Evolutionary conservation across 2,888 invertebrate species (phyloP).

Genomic region (Antitype chi): DNA sequence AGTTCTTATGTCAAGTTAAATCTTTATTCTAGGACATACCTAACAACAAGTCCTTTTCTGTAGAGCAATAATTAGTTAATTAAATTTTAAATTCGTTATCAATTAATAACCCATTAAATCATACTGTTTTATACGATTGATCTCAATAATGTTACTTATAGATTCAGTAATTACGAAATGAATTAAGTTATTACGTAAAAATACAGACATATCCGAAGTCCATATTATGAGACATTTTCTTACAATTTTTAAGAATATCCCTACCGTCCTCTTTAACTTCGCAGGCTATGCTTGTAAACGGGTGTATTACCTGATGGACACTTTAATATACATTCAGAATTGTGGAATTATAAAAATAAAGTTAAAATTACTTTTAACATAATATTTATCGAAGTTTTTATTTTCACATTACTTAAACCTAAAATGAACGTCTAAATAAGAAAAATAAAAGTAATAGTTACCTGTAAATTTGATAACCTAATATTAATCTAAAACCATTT

Average conservation of each 20-base stretch:
- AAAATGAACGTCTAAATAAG: not conserved
- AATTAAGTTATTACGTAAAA: not conserved
- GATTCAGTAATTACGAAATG: constrained; percentile 14
- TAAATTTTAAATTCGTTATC: not conserved
- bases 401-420: not conserved
- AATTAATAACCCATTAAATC: constrained; percentile 7
- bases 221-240: not conserved
- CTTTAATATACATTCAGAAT: not conserved
- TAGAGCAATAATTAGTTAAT: not conserved
- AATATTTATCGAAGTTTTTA: not conserved
- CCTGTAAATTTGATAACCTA: constrained; percentile 21
- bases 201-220: too few relatives aligned
- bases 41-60: not conserved
- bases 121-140: not conserved
- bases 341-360: not conserved
- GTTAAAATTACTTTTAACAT: not conserved
- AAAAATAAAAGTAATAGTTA: constrained; percentile 1
- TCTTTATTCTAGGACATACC: not conserved
- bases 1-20: not conserved
- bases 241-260: not conserved
- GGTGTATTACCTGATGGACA: not conserved
- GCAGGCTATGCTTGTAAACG: not conserved
- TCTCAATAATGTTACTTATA: not conserved
- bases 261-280: too few relatives aligned
- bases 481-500: not conserved